Evolutionary conservation across 2,888 invertebrate species (phyloP), one percentile per base, ranked within the genome.

Genomic region (Metacarcinus magister): DNA sequence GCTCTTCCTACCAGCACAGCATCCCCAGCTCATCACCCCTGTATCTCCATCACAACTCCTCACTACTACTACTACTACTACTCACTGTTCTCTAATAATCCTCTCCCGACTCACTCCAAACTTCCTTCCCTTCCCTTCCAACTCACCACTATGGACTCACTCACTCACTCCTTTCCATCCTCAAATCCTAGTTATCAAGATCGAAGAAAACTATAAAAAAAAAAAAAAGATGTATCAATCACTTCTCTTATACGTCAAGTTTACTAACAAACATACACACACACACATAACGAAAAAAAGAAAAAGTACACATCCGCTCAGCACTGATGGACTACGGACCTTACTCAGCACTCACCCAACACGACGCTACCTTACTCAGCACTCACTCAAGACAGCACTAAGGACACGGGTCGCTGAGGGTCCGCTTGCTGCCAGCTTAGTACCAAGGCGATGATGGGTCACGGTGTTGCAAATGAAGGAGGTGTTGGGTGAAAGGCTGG

Each of bases 391-490:
- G 82, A 23, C 82, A 32, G 82, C 32, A 13, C 13, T 16, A 32
- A 32, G 82, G 28, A 82, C 32, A 32, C 10, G 82, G 32, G 32
- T 82, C 32, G 82, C 82, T 82, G 82, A 82, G 32, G 82, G 32
- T 32, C 32, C 28, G 67, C 67, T 67, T 67, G n/a, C n/a, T 23
- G 67, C 67, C 67, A 16, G 82, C 82, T 82, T 82, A 82, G 82
- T 28, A 82, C 32, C 82, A 2, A 5, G 82, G 82, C 28, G 32
- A 82, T 82, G 82, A 82, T 82, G 82, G 82, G 82, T 82, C 32
- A 82, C 82, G 82, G 82, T 82, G 82, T 82, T 82, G 82, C 82
- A 32, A 82, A 82, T 82, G 82, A 32, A 82, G 82, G 82, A 82
- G 82, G 32, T 2, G 32, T 82, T 67, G 82, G 82, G 82, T 82